A percentile compares a stretch with the other conserved stretches of the same genome.
These are phyloP conservation scores for Frankliniella fusca DNA, from an alignment of 2,888 invertebrate genomes.

Conservation along the genomic window DNA sequence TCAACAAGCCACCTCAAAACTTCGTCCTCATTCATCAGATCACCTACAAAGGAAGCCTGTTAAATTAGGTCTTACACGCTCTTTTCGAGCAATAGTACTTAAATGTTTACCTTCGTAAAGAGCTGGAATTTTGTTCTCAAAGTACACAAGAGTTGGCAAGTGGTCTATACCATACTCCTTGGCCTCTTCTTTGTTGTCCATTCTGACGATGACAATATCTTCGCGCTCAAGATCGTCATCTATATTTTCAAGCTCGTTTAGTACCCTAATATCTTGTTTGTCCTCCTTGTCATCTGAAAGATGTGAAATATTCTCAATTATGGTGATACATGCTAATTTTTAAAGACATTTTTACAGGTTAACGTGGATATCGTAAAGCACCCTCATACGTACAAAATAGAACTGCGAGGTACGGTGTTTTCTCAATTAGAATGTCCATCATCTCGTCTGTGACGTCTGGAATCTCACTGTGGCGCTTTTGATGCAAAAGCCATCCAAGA, in stretches of 20 bases:
- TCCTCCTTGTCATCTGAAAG: constrained; percentile 80
- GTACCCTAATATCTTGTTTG: constrained; percentile 78
- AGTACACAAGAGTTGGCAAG: constrained; percentile 79
- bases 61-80: not conserved
- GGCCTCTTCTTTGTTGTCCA: constrained; percentile 85
- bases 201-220: constrained; percentile 83
- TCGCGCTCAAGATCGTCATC: constrained; percentile 87
- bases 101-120: constrained; percentile 65
- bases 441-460: constrained; percentile 90
- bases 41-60: constrained; percentile 49
- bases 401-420: constrained; percentile 75
- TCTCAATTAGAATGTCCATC: constrained; percentile 84
- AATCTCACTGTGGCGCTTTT: constrained; percentile 84
- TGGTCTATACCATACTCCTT: constrained; percentile 88
- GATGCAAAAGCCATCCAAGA: constrained; percentile 84
- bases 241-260: constrained; percentile 87
- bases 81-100: not conserved
- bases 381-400: constrained; percentile 73
- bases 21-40: constrained; percentile 86
- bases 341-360: not conserved
- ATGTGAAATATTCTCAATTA: not conserved
- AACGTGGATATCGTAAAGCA: constrained; percentile 45
- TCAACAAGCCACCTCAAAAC: constrained; percentile 84
- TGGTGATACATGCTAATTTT: not conserved
- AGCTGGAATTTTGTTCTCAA: constrained; percentile 86